These are phyloP conservation scores for Pseudachorutes palmiensis DNA, from an alignment of 1,140 invertebrate species.

Conservation along the genomic window DNA sequence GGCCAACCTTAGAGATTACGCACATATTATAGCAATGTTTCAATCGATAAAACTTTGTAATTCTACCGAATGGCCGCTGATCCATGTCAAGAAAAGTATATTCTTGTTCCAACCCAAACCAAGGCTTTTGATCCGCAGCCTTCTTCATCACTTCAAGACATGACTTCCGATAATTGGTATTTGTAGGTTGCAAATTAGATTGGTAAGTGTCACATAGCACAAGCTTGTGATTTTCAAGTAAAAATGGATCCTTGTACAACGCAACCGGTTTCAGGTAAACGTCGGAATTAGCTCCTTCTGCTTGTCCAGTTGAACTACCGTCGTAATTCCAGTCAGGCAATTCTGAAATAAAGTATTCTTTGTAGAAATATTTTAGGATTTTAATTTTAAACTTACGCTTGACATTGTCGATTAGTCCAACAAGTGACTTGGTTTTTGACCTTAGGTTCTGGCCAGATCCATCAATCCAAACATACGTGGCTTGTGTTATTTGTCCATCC, in stretches of 20 bases:
- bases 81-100: constrained; percentile 81
- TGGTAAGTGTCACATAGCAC: constrained; percentile 79
- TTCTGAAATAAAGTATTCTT: too few species aligned
- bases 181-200: constrained; percentile 63
- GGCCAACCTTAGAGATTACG: too few species aligned
- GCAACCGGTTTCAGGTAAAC: constrained; percentile 77
- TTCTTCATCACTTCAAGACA: constrained; percentile 66
- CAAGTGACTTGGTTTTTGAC: constrained; percentile 29
- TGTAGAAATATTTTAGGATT: too few species aligned
- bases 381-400: too few species aligned
- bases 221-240: constrained; percentile 69
- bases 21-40: too few species aligned
- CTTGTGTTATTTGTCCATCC: constrained; percentile 66
- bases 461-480: constrained; percentile 93
- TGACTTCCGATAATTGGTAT: constrained; percentile 65
- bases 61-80: constrained; percentile 77
- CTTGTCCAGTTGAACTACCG: constrained; percentile 76
- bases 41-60: too few species aligned
- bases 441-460: constrained; percentile 54
- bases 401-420: too few species aligned
- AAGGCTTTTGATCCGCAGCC: constrained; percentile 69
- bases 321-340: constrained; percentile 93
- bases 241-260: constrained; percentile 88
- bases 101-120: constrained; percentile 94
- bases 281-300: constrained; percentile 73